Evolutionary conservation across 1,140 invertebrate species (phyloP), one percentile per base, ranked within the genome.

Genomic region (Drosophila paulistorum): DNA sequence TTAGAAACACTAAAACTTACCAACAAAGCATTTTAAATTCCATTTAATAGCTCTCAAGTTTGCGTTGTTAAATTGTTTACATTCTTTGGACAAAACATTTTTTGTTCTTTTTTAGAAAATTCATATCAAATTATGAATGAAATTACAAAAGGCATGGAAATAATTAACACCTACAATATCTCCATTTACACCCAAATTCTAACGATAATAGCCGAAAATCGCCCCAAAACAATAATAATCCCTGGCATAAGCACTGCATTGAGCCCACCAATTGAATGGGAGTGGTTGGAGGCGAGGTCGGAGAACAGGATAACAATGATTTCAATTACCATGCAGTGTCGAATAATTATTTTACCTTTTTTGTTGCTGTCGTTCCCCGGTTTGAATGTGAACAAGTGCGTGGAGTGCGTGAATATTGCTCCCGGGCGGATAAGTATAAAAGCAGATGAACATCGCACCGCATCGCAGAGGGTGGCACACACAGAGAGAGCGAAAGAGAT

Each of bases 311-410:
- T 90, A 89, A 89, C 84, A 89, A 89, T 89, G 84, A 89, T 90
- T 89, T 89, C 84, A 89, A 89, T 89, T 89, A 89, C 84, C 84
- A 90, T 78, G 85, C 84, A 90, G 85, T 90, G 84, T 89, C 84
- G 84, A 89, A 89, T 89, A 89, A 89, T 89, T 89, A 89, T 90
- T 89, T 76, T 81, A 90, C 89, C 89, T 90, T 84, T 69, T 67
- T 45, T 71, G 70, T 87, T 82, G 79, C 35, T 35, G 17, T 41
- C 55, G 67, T 35, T 48, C 17, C 45, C 45, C 45, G 45, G 45
- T 14, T 35, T 65, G 33, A 37, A 77, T 79, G 78, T 60, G 81
- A 81, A 73, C 82, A 87, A 86, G 82, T 86, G 83, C 75, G 84
- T 80, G 78, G 67, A 81, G 80, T 83, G 84, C 84, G 84, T 90